Evolutionary conservation across 1,140 invertebrate genomes (phyloP).

Genomic region (Pseudomyrmex sp.): DNA sequence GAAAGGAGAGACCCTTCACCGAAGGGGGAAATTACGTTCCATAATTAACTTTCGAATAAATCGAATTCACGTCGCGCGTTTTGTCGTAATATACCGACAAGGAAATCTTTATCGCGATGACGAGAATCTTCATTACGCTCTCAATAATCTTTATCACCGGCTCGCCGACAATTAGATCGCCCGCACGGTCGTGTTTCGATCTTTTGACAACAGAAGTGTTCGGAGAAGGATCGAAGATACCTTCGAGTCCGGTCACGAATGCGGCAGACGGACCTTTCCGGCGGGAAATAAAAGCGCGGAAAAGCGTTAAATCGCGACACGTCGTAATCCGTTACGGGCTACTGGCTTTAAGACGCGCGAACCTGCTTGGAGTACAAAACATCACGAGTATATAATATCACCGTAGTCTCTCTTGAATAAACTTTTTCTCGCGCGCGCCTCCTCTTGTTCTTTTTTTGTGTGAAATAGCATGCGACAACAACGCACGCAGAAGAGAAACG

Average conservation of each 20-base stretch:
- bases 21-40: neutral
- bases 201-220: neutral
- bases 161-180: too few species aligned
- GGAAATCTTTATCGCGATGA: neutral
- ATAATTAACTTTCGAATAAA: neutral
- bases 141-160: too few species aligned
- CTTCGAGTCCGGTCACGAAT: conserved; percentile 44
- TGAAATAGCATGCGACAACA: conserved; percentile 16
- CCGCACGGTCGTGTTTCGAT: neutral
- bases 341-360: conserved; percentile 38
- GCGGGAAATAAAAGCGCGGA: conserved; percentile 35
- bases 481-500: neutral
- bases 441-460: neutral
- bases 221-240: conserved; percentile 7
- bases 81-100: neutral
- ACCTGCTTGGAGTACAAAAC: conserved; percentile 49
- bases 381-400: conserved; percentile 29
- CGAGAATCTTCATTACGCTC: too few species aligned
- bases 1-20: too few species aligned
- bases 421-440: neutral
- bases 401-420: neutral
- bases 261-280: conserved; percentile 14
- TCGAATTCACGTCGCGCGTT: neutral
- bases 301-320: conserved; percentile 50
- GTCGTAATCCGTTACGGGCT: conserved; percentile 36